These are phyloP conservation scores for Alentia gelatinosa DNA, from an alignment of 2,888 invertebrate genomes.

Conservation along the genomic window DNA sequence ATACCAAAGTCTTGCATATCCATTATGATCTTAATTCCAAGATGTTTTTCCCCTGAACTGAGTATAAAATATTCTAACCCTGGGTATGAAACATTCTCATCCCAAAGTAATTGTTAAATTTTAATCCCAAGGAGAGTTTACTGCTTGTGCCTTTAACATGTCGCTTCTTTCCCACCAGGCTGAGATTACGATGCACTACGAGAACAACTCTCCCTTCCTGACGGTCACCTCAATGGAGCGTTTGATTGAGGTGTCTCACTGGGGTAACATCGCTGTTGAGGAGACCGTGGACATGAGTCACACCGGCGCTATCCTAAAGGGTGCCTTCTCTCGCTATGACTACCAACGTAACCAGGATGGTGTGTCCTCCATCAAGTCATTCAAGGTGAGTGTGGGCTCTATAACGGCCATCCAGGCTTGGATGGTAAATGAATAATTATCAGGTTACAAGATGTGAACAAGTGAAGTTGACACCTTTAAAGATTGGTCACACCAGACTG, in stretches of 20 bases:
- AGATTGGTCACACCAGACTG: too few species aligned
- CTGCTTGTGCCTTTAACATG: background rate
- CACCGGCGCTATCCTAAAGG: conserved; percentile 94
- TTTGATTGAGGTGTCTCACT: conserved; percentile 97
- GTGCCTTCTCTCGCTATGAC: conserved; percentile 97
- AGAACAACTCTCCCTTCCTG: conserved; percentile 97
- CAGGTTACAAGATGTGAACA: too few species aligned
- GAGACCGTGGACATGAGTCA: conserved; percentile 95
- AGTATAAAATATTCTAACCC: too few species aligned
- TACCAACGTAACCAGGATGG: conserved; percentile 95
- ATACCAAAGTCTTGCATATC: too few species aligned
- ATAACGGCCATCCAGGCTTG: too few species aligned
- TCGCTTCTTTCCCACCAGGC: conserved; percentile 79
- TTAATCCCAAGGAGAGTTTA: background rate
- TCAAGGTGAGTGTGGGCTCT: conserved; percentile 85
- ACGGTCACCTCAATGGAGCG: conserved; percentile 94
- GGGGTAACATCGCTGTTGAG: conserved; percentile 99
- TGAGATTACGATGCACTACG: conserved; percentile 91
- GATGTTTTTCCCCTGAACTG: too few species aligned
- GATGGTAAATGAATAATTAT: too few species aligned
- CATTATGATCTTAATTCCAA: too few species aligned
- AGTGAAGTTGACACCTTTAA: too few species aligned
- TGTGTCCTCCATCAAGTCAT: conserved; percentile 93
- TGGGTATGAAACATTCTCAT: too few species aligned
- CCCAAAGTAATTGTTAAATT: too few species aligned